Evolutionary conservation across 2,888 invertebrate species (phyloP).

Genomic region (Aporophyla lueneburgensis): DNA sequence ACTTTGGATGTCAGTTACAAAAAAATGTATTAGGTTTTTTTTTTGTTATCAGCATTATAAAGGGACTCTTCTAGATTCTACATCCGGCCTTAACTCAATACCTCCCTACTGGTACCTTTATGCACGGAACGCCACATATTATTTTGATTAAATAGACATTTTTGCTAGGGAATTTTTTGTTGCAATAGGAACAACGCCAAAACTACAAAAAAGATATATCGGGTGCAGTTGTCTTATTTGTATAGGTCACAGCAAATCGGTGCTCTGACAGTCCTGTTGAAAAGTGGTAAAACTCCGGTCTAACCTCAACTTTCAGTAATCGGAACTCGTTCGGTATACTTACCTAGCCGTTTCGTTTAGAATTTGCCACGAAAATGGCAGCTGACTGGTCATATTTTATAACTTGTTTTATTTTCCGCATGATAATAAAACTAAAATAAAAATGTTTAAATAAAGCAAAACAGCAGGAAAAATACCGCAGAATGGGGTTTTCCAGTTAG

Average conservation of each 20-base stretch:
- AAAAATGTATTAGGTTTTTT: too few species aligned
- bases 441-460: background rate
- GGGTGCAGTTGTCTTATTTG: background rate
- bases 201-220: background rate
- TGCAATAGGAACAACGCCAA: background rate
- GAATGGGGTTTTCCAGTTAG: background rate
- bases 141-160: background rate
- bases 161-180: background rate
- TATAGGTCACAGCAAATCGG: too few species aligned
- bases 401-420: background rate
- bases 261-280: background rate
- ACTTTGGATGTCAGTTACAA: too few species aligned
- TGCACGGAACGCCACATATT: too few species aligned
- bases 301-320: background rate
- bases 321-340: background rate
- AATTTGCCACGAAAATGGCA: background rate
- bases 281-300: background rate
- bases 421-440: background rate
- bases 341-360: background rate
- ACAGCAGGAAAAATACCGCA: background rate
- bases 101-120: too few species aligned
- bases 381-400: background rate
- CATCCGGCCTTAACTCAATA: too few species aligned
- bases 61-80: too few species aligned
- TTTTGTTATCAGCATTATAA: too few species aligned